Evolutionary conservation across 2,113 vertebrate species (phyloP), one percentile per base, ranked within the genome.

Genomic region (Triplophysa siluroides): DNA sequence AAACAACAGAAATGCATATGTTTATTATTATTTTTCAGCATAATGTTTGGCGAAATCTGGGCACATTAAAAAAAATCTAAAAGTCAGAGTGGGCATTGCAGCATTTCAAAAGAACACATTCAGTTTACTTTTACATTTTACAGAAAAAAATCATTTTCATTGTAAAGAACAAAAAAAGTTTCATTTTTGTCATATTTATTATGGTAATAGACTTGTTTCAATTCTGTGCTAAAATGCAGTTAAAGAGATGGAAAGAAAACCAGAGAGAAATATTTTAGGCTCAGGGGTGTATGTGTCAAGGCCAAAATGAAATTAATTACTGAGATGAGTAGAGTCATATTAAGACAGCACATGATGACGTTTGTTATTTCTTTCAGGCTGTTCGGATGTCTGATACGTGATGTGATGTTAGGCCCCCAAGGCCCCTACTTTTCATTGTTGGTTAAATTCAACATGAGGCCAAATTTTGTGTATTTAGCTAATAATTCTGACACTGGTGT

Each of bases 271-370:
- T 21, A n/a, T 29, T 38, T 33, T 41, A 26, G 61, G 33, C 56
- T 11, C 38, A 50, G 26, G 43, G 50, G 85, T 80, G 82, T 84
- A 79, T 84, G 71, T 88, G 86, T 86, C 89, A 89, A 87, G 87
- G 82, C 80, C 84, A 90, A 82, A 85, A 90, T 90, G 87, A 88
- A 85, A 85, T 87, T 89, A 84, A 90, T 90, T 90, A 89, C 86
- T 79, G 83, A 79, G 21, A 78, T 79, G 83, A 86, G 88, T 82
- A 84, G 83, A 88, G 79, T 86, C 83, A 88, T 88, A 91, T 90
- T 87, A 89, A 88, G 89, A 89, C 87, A 71, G 83, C 87, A 86
- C 83, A 90, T 85, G 83, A 85, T 89, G 85, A 89, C 88, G 78
- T 62, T 68, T 88, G 83, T 87, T 88, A 88, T 88, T 90, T 90